Base-by-base conservation (phyloP, 2,113 vertebrate genomes). In the Seriola aureovittata region DNA sequence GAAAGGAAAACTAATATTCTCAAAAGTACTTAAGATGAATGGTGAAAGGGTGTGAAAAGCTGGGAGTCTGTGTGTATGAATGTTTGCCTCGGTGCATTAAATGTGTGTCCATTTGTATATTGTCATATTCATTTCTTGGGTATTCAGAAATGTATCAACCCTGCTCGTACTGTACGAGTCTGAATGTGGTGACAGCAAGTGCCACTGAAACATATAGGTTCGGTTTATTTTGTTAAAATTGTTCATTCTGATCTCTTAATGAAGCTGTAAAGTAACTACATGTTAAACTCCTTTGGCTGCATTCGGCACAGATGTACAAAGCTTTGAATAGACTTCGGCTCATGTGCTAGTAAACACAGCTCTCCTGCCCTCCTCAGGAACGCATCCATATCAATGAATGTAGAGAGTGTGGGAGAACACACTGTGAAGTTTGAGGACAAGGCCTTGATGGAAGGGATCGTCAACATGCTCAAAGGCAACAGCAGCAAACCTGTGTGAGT, bases 371-470 rank as follows among this genome's bases (percentile, higher is more conserved):
- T 83, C 77, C 44, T 46, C 92, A 96, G 96, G 89, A 95, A 96
- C 50, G 92, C 93, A 0, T 95, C 96, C 58, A 88, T 96, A 70
- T 93, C 94, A n/a, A 91, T 93, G 92, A 93, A 93, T 23, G 88
- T 85, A 7, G 94, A 95, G 85, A 88, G 93, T 0, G 66, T 88
- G 5, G 95, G 96, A 55, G 91, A 96, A 85, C 85, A 94, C 88
- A 94, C 93, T 0, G 90, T 94, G 63, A 94, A 93, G 76, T 95
- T 94, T 12, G 63, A 94, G 9, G 92, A 94, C 40, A 46, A 58
- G 21, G 78, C 68, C 19, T 75, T 94, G 82, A 90, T 83, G 44
- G 90, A 96, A 9, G 91, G 88, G 12, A 94, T 96, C 9, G 86
- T 96, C 29, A 85, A 89, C 40, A 95, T 93, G 94, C 93, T 97